These are phyloP conservation scores for Lepidurus arcticus DNA, from an alignment of 1,140 invertebrate species.

Conservation along the genomic window DNA sequence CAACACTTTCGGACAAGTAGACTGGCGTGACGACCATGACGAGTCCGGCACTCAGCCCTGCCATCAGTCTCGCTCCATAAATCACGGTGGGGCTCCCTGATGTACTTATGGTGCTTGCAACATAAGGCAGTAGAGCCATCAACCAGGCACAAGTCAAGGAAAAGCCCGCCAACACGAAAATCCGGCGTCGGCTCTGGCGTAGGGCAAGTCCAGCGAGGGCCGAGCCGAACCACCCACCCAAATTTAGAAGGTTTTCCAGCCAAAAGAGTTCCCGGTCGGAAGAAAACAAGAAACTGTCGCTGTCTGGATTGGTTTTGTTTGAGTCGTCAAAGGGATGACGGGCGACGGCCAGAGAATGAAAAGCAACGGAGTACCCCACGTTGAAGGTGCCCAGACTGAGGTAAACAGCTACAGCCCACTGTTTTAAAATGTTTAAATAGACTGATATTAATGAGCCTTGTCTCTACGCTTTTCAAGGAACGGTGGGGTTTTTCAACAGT, in stretches of 20 bases:
- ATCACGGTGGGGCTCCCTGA: slow-evolving; percentile 4
- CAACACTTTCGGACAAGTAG: slow-evolving; percentile 32
- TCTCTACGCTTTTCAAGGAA: not conserved
- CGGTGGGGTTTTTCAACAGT: not conserved
- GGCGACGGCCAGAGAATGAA: slow-evolving; percentile 23
- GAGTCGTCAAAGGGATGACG: slow-evolving; percentile 13
- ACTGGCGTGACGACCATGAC: slow-evolving; percentile 32
- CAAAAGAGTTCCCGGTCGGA: slow-evolving; percentile 6
- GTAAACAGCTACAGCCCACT: slow-evolving; percentile 22
- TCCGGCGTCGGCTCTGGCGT: slow-evolving; percentile 24
- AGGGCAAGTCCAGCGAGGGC: slow-evolving; percentile 26
- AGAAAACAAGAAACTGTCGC: not conserved
- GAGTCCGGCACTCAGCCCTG: slow-evolving; percentile 30
- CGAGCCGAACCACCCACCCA: slow-evolving; percentile 28
- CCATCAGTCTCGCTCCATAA: slow-evolving; percentile 19
- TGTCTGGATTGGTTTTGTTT: not conserved
- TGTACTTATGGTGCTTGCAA: slow-evolving; percentile 16
- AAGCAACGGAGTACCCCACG: slow-evolving; percentile 31
- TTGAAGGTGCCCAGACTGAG: slow-evolving; percentile 31
- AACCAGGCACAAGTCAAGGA: slow-evolving; percentile 27
- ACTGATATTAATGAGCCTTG: slow-evolving; percentile 7
- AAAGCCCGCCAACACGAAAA: slow-evolving; percentile 25
- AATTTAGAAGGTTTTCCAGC: slow-evolving; percentile 30
- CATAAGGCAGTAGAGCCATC: slow-evolving; percentile 31
- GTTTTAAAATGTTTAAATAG: not conserved